These are phyloP conservation scores for Mizuhopecten yessoensis DNA, from an alignment of 1,140 invertebrate species.

Conservation along the genomic window DNA sequence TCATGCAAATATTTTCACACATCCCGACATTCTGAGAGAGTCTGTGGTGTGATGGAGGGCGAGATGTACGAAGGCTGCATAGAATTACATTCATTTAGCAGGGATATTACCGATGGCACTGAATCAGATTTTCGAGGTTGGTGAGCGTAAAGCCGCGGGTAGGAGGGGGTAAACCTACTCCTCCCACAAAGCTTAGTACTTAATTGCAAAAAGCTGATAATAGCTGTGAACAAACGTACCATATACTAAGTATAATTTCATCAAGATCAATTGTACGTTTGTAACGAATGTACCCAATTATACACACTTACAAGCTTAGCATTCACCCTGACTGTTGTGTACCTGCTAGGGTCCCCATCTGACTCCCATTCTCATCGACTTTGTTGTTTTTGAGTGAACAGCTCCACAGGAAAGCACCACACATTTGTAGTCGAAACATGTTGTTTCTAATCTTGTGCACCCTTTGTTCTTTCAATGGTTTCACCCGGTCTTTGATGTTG, in stretches of 20 bases:
- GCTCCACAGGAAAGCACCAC: no score
- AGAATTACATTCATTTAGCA: conserved; percentile 35
- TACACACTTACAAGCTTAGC: background rate
- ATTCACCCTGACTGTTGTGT: background rate
- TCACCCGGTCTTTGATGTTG: no score
- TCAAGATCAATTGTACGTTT: conserved; percentile 27
- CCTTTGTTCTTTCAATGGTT: no score
- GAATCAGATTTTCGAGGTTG: background rate
- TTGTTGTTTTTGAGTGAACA: no score
- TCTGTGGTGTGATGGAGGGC: background rate
- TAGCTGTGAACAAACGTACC: background rate
- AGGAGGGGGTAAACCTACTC: background rate
- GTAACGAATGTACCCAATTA: conserved; percentile 27
- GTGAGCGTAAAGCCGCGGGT: background rate
- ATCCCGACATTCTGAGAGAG: background rate
- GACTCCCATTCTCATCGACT: background rate
- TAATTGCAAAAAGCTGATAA: conserved; percentile 29
- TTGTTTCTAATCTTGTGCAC: no score
- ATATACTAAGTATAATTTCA: background rate
- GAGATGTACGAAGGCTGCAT: background rate
- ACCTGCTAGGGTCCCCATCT: background rate
- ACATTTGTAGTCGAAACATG: no score
- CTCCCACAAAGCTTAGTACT: background rate
- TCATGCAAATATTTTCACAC: conserved; percentile 34
- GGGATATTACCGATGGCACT: background rate